Evolutionary conservation across 1,140 invertebrate species (phyloP).

Genomic region (Uloborus diversus): DNA sequence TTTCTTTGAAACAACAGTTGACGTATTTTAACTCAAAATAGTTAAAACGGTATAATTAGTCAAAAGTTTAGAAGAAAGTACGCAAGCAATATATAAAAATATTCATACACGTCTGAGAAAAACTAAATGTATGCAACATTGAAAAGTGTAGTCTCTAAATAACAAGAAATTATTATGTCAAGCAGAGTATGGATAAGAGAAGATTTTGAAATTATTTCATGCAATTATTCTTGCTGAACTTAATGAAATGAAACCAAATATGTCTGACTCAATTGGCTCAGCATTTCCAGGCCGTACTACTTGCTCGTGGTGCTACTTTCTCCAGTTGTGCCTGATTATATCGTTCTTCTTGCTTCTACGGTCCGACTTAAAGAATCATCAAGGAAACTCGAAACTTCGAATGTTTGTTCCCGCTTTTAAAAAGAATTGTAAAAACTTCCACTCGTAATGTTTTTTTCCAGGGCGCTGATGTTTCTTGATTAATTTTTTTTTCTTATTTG

Average conservation of each 20-base stretch:
- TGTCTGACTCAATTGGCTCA: background rate
- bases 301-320: constrained; percentile 8
- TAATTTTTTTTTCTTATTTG: constrained; percentile 3
- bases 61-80: no score
- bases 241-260: background rate
- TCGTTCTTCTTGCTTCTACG: constrained; percentile 16
- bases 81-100: no score
- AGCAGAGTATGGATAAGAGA: no score
- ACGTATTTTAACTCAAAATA: no score
- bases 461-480: constrained; percentile 27
- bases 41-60: no score
- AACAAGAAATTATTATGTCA: no score
- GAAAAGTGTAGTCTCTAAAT: no score
- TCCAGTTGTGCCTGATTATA: constrained; percentile 39
- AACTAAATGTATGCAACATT: no score
- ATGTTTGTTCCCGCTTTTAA: constrained; percentile 42
- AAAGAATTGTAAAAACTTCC: constrained; percentile 13
- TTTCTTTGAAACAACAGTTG: no score
- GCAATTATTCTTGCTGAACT: background rate
- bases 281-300: background rate
- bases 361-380: constrained; percentile 43
- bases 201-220: no score
- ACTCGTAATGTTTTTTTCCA: constrained; percentile 34
- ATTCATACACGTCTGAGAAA: no score
- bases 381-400: constrained; percentile 44